Conservation (phyloP, 2,113 vertebrate species). For the Clarias batrachus region DNA sequence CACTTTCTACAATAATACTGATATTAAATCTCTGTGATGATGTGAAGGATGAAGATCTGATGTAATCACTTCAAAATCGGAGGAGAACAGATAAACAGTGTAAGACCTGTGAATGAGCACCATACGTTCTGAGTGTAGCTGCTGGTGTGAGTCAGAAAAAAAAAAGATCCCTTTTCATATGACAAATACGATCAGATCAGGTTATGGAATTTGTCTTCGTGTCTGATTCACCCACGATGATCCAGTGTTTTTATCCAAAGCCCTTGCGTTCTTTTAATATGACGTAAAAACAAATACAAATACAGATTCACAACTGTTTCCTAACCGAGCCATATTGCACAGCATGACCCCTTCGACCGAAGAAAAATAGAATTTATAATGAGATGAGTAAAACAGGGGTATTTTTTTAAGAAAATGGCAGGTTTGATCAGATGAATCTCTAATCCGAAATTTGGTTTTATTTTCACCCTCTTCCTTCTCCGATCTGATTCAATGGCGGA, state of each 20-base stretch:
- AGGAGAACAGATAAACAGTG: neutral
- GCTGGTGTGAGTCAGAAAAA: constrained; percentile 42
- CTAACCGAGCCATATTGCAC: constrained; percentile 7
- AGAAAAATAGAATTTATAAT: constrained; percentile 52
- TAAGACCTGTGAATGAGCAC: constrained; percentile 46
- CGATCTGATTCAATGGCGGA: neutral
- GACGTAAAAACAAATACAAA: constrained; percentile 50
- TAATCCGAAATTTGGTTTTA: neutral
- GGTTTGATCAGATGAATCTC: constrained; percentile 60
- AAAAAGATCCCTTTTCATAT: constrained; percentile 15
- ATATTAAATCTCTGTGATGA: constrained; percentile 47
- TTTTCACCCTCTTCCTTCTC: neutral
- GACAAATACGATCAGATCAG: constrained; percentile 14
- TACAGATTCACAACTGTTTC: constrained; percentile 3
- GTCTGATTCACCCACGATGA: neutral
- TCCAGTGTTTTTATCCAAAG: constrained; percentile 9
- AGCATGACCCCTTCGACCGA: constrained; percentile 1
- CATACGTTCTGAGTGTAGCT: constrained; percentile 46
- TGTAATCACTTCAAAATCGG: neutral
- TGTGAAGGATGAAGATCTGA: constrained; percentile 10
- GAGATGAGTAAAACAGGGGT: constrained; percentile 61
- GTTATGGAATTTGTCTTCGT: neutral
- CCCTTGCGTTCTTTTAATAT: constrained; percentile 34
- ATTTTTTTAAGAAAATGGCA: constrained; percentile 50
- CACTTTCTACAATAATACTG: constrained; percentile 56